These are phyloP conservation scores for Theristicus caerulescens DNA, from an alignment of 2,113 vertebrate genomes.

Conservation along the genomic window DNA sequence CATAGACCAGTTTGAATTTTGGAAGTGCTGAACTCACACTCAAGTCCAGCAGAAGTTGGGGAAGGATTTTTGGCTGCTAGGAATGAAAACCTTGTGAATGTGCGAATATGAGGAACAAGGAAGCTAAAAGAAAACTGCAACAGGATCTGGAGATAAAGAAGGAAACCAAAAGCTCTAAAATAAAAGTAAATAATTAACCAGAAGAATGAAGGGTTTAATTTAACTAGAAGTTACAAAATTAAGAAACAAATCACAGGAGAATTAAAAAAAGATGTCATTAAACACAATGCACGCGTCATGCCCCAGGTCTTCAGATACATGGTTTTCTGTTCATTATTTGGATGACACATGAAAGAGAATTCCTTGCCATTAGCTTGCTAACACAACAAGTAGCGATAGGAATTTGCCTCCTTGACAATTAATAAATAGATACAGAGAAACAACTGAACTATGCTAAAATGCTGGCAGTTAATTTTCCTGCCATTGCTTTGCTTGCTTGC, in stretches of 20 bases:
- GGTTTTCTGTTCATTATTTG: not conserved
- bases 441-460: not conserved
- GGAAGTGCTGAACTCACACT: not conserved
- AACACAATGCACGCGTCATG: accelerated
- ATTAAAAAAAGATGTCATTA: not conserved
- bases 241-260: not conserved
- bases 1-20: not conserved
- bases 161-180: not conserved
- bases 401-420: not conserved
- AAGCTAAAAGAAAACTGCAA: not conserved
- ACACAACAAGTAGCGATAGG: not conserved
- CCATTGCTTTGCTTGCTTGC: not conserved
- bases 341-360: not conserved
- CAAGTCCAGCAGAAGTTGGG: not conserved
- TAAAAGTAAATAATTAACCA: not conserved
- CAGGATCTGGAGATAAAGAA: not conserved
- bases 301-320: not conserved
- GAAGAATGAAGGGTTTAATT: not conserved
- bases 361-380: not conserved
- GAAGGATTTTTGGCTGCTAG: not conserved
- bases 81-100: not conserved
- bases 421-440: not conserved
- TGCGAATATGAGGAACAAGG: not conserved
- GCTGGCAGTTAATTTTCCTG: not conserved
- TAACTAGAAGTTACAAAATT: not conserved